phyloP scores from a whole-genome alignment of 2,113 vertebrate genomes.

The Tretioscincus oriximinensis region DNA sequence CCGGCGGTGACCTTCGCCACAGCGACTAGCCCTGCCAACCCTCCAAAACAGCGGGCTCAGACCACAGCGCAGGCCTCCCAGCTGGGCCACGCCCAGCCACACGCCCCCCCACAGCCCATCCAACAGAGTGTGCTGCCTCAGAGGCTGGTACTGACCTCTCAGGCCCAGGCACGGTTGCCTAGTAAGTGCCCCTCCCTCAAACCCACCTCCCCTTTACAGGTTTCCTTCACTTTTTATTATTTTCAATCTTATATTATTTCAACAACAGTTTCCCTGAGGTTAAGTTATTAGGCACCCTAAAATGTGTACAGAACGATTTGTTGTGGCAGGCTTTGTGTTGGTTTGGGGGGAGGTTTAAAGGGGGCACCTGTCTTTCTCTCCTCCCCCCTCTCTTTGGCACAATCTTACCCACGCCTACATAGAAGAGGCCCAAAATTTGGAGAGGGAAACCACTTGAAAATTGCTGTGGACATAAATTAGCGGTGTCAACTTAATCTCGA shows the following conservation, averaged over 20 bases:
- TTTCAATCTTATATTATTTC: not conserved
- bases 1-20: conserved; percentile 79
- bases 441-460: conserved; percentile 62
- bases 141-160: conserved; percentile 96
- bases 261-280: conserved; percentile 57
- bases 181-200: conserved; percentile 88
- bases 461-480: conserved; percentile 73
- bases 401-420: conserved; percentile 56
- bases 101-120: conserved; percentile 78
- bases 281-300: conserved; percentile 70
- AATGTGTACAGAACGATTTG: conserved; percentile 68
- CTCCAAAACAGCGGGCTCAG: conserved; percentile 77
- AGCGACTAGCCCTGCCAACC: conserved; percentile 79
- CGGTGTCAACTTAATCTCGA: conserved; percentile 74
- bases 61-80: conserved; percentile 70
- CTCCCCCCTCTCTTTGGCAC: not conserved
- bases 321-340: conserved; percentile 40
- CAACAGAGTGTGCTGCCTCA: conserved; percentile 89
- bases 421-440: conserved; percentile 61
- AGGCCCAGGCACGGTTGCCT: conserved; percentile 98
- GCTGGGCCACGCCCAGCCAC: conserved; percentile 80
- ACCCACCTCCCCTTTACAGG: conserved; percentile 57
- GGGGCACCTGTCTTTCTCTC: too few species aligned
- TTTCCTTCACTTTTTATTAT: conserved; percentile 64
- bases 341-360: not conserved